phyloP scores from a whole-genome alignment of 2,113 vertebrate species.

The Microcebus griseorufus region DNA sequence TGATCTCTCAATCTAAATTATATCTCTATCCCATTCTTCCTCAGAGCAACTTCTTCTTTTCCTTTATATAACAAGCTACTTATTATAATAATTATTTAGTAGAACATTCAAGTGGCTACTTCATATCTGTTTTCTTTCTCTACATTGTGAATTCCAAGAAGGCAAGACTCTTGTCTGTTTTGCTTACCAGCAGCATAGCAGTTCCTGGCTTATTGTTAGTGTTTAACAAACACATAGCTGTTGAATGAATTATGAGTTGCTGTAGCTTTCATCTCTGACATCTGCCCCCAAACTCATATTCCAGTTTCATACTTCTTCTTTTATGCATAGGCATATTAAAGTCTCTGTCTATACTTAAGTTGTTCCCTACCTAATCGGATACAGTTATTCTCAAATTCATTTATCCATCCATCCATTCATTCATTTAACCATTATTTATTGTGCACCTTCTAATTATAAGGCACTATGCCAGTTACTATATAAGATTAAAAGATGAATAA shows the following conservation, averaged over 20 bases:
- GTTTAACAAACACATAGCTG: neutral
- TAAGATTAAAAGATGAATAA: conserved; percentile 58
- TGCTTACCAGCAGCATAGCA: neutral
- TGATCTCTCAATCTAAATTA: neutral
- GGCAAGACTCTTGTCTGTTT: neutral
- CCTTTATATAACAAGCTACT: conserved; percentile 27
- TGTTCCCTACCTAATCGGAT: conserved; percentile 59
- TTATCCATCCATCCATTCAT: conserved; percentile 40
- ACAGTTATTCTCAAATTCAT: conserved; percentile 53
- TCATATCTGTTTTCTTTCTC: conserved; percentile 1
- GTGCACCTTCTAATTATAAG: conserved; percentile 60
- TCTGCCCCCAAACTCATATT: conserved; percentile 62
- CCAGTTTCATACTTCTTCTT: conserved; percentile 16
- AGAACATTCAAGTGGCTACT: conserved; percentile 18
- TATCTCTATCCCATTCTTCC: neutral
- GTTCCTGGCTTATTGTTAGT: neutral
- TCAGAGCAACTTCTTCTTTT: neutral
- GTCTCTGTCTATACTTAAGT: conserved; percentile 50
- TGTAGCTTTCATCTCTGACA: conserved; percentile 59
- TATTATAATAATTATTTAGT: conserved; percentile 39
- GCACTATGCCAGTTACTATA: conserved; percentile 25
- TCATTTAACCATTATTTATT: conserved; percentile 70
- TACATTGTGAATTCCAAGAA: neutral
- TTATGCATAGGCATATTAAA: conserved; percentile 53
- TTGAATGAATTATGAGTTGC: conserved; percentile 57